Evolutionary conservation across 2,113 vertebrate genomes (phyloP).

Genomic region (Syngnathoides biaculeatus): DNA sequence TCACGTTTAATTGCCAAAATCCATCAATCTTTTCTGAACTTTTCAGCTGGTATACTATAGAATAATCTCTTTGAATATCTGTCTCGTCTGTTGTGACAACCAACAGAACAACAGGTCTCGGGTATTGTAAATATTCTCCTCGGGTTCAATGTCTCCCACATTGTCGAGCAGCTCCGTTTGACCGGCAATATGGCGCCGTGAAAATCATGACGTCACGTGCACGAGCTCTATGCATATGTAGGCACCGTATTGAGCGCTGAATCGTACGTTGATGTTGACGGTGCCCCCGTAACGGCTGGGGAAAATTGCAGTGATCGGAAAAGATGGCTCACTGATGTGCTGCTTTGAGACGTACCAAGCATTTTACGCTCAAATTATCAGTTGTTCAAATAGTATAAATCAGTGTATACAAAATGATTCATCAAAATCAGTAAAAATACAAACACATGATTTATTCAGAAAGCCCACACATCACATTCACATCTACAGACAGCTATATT

Average conservation of each 20-base stretch:
- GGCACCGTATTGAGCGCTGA: not conserved
- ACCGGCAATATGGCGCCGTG: too few species aligned
- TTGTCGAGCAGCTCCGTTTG: too few species aligned
- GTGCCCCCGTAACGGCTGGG: not conserved
- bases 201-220: too few species aligned
- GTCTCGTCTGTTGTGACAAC: too few species aligned
- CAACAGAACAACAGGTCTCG: too few species aligned
- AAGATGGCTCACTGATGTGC: not conserved
- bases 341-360: not conserved
- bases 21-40: too few species aligned
- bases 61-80: too few species aligned
- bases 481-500: not conserved
- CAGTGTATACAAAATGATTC: not conserved
- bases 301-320: not conserved
- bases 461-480: not conserved
- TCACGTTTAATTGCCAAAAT: too few species aligned
- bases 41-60: too few species aligned
- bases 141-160: too few species aligned
- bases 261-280: not conserved
- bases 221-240: too few species aligned
- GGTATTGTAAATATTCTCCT: too few species aligned
- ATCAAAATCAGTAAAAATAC: not conserved
- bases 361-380: not conserved
- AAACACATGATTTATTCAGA: not conserved
- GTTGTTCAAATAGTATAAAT: not conserved